phyloP scores from a whole-genome alignment of 2,113 vertebrate genomes.

The Ictidomys tridecemlineatus region DNA sequence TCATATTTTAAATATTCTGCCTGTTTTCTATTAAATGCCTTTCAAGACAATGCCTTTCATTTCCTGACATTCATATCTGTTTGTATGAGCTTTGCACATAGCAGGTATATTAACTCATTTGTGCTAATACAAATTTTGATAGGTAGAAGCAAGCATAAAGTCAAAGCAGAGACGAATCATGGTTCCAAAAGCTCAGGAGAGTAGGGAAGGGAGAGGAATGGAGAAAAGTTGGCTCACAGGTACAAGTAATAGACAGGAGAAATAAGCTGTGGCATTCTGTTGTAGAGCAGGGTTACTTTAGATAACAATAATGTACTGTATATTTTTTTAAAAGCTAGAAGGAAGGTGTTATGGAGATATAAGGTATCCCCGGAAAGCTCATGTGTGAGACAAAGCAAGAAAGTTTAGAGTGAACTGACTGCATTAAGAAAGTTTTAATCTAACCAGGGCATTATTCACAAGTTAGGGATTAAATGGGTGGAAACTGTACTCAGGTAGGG shows the following conservation, averaged over 20 bases:
- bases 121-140: neutral
- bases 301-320: too few relatives aligned
- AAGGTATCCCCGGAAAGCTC: too few relatives aligned
- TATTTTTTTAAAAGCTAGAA: too few relatives aligned
- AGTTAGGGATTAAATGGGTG: too few relatives aligned
- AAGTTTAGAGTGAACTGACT: too few relatives aligned
- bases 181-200: too few relatives aligned
- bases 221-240: neutral
- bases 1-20: neutral
- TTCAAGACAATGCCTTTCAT: neutral
- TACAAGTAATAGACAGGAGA: neutral
- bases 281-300: neutral
- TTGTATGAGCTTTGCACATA: neutral
- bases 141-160: neutral
- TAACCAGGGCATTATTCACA: too few relatives aligned
- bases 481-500: too few relatives aligned
- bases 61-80: neutral
- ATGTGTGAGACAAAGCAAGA: too few relatives aligned
- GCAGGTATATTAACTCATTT: neutral
- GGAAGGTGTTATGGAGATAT: too few relatives aligned
- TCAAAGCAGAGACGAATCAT: neutral
- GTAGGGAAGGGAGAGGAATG: neutral
- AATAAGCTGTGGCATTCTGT: neutral
- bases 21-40: neutral
- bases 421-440: too few relatives aligned